A percentile compares a stretch with the other conserved stretches of the same genome.
Conservation (phyloP, 2,797 vertebrate species). For the Meriones psammophilus region DNA sequence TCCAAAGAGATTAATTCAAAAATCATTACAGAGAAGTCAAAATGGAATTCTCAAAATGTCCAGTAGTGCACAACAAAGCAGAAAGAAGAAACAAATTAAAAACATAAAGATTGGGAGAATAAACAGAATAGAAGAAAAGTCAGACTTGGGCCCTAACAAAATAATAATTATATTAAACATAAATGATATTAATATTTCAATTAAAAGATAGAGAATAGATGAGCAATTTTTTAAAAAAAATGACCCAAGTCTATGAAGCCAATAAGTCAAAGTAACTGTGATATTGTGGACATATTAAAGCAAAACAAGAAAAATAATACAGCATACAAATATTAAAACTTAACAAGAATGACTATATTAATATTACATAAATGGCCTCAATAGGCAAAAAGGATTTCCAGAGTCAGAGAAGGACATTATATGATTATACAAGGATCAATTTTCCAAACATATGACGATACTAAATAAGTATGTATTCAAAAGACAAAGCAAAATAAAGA, state of each 20-base stretch:
- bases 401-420: background rate
- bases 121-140: background rate
- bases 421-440: background rate
- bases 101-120: background rate
- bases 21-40: background rate
- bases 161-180: background rate
- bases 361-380: background rate
- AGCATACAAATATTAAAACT: background rate
- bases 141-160: background rate
- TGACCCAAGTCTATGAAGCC: background rate
- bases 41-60: background rate
- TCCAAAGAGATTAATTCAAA: background rate
- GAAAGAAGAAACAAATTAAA: background rate
- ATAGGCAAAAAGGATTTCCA: constrained; percentile 7
- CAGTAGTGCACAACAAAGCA: background rate
- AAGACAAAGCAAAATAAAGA: background rate
- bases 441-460: background rate
- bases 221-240: background rate
- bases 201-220: background rate
- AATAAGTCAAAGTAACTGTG: background rate
- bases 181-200: background rate
- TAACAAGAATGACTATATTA: background rate
- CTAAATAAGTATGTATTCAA: background rate
- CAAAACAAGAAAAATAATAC: constrained; percentile 10
- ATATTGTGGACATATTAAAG: background rate